Evolutionary conservation across 2,888 invertebrate species (phyloP).

Genomic region (Gari tellinella): DNA sequence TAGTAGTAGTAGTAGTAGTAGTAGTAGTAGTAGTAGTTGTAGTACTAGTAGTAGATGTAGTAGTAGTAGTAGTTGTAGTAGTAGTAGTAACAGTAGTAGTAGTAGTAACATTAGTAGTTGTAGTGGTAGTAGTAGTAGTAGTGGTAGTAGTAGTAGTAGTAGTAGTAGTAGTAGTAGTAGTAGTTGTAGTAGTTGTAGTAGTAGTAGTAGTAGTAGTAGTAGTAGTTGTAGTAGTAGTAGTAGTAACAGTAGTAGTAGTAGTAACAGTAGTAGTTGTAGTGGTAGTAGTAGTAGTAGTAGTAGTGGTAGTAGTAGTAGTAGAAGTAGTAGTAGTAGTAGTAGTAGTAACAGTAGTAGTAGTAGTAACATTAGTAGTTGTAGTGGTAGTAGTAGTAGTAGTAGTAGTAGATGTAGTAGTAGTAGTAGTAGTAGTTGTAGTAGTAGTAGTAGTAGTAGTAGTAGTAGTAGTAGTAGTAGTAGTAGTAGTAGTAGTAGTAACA

Average conservation of each 20-base stretch:
- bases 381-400: constrained; percentile 8
- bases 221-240: constrained; percentile 16
- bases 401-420: constrained; percentile 7
- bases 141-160: constrained; percentile 16
- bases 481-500: constrained; percentile 1
- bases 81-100: constrained; percentile 9
- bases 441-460: constrained; percentile 18
- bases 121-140: constrained; percentile 12
- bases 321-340: constrained; percentile 7
- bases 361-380: constrained; percentile 5
- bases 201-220: constrained; percentile 17
- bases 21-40: no score
- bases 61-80: constrained; percentile 9
- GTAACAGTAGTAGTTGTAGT: constrained; percentile 11
- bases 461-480: constrained; percentile 16
- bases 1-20: constrained; percentile 25
- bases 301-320: constrained; percentile 7
- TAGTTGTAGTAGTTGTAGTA: constrained; percentile 13
- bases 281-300: constrained; percentile 13
- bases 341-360: constrained; percentile 5
- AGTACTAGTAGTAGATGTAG: constrained; percentile 12
- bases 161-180: constrained; percentile 11
- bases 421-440: constrained; percentile 6
- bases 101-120: constrained; percentile 6
- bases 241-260: constrained; percentile 14